Base-by-base conservation (phyloP, 2,797 vertebrate species). In the Alexandromys oeconomus region DNA sequence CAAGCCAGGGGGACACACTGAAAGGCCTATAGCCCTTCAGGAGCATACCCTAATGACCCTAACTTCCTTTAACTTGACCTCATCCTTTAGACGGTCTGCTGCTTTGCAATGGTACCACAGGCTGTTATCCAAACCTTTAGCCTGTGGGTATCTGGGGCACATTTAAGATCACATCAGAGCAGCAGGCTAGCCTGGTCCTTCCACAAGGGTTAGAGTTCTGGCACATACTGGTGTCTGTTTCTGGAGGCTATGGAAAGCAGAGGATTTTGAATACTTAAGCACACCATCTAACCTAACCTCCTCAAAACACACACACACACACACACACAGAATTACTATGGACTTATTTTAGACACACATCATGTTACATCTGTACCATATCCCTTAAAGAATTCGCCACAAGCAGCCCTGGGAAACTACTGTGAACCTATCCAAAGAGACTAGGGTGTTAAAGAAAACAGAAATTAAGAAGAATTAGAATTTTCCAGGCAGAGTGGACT, bases 401-500 rank as follows among this genome's bases (percentile, higher is more conserved):
- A 40, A 80, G 14, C 15, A 3, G 17, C 65, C 71, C 71, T 67
- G 82, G 25, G 84, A 93, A 87, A 87, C 69, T 14, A 4, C 25
- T 73, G 34, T 43, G 29, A 81, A 21, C 85, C 46, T 34, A 40
- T 54, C 40, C 29, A 46, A 31, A 67, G 78, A 34, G 11, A 40
- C n/a, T 6, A n/a, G 10, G 6, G 1, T 34, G 13, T 27, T 77
- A 67, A 27, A 63, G 14, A 43, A 78, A 69, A 57, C 34, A 57
- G 6, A 87, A 37, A 8, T n/a, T 10, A n/a, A 7, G 71, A 51
- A 51, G 77, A 51, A 51, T 54, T 27, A 34, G 19, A 71, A 76
- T 89, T 34, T 94, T 79, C 84, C 59, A 57, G 43, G n/a, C 43
- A 87, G n/a, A 84, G 6, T 37, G 89, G 57, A 89, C 11, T 85